These are phyloP conservation scores for Catostylus mosaicus DNA, from an alignment of 30 jellyfish, hydroid and myxozoan genomes.

Conservation along the genomic window DNA sequence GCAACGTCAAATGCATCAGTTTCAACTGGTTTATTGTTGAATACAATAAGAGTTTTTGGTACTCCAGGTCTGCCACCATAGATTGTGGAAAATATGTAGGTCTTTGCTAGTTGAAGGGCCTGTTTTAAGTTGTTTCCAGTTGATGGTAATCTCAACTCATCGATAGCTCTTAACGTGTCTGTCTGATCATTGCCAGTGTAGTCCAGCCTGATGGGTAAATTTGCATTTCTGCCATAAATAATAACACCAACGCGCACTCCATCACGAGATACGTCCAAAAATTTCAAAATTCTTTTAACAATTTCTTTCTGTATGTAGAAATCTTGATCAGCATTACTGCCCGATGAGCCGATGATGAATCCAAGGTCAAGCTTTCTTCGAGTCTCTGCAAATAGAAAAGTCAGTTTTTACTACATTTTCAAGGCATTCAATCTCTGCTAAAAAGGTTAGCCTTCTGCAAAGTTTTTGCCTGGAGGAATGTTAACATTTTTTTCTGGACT, in stretches of 20 bases:
- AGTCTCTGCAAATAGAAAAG: constrained; percentile 6
- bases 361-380: constrained; percentile 29
- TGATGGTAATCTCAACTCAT: constrained; percentile 4
- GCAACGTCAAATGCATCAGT: constrained; percentile 34
- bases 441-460: no score
- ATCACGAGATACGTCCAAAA: constrained; percentile 39
- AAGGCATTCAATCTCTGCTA: no score
- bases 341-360: constrained; percentile 61
- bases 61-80: constrained; percentile 71
- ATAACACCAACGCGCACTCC: constrained; percentile 59
- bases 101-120: constrained; percentile 69
- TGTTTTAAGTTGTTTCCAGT: constrained; percentile 43
- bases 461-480: no score
- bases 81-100: constrained; percentile 31
- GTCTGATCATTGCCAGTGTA: not conserved
- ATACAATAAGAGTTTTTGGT: constrained; percentile 67
- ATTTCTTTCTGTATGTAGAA: constrained; percentile 54
- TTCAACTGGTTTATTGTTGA: constrained; percentile 37
- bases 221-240: constrained; percentile 39
- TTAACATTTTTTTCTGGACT: no score
- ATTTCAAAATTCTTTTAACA: constrained; percentile 43
- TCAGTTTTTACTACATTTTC: no score
- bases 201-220: constrained; percentile 26
- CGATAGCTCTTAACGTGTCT: constrained; percentile 18
- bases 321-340: constrained; percentile 24